Percentiles rank a stretch among this genome's conserved stretches.
Evolutionary conservation across 2,888 invertebrate species (phyloP).

Genomic region (Molorchus minor): DNA sequence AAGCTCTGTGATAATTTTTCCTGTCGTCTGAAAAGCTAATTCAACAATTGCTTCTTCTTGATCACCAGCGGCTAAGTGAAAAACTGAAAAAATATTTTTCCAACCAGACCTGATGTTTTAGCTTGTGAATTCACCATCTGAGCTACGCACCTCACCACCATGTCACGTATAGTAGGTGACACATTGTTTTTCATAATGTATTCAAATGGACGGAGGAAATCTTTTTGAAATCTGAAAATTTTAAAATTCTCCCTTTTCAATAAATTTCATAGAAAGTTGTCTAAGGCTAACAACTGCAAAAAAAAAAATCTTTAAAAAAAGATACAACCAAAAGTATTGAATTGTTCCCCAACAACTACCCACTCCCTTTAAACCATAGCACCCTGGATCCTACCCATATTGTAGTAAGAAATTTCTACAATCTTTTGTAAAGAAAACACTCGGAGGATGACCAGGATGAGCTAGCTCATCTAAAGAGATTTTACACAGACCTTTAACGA

Average conservation of each 20-base stretch:
- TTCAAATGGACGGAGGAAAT: constrained; percentile 98
- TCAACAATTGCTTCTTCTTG: constrained; percentile 95
- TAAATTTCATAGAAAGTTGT: constrained; percentile 98
- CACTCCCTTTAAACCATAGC: too few relatives aligned
- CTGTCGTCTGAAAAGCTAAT: constrained; percentile 96
- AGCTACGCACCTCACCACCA: constrained; percentile 96
- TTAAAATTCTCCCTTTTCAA: constrained; percentile 98
- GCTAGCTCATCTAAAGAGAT: constrained; percentile 93
- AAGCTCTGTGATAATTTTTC: constrained; percentile 92
- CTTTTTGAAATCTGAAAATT: constrained; percentile 99
- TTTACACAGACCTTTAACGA: constrained; percentile 96
- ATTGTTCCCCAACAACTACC: constrained; percentile 97
- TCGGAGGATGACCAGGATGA: constrained; percentile 85
- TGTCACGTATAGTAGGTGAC: constrained; percentile 93
- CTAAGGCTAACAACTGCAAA: constrained; percentile 97
- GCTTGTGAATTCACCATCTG: constrained; percentile 96
- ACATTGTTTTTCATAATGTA: constrained; percentile 98
- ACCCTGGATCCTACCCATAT: constrained; percentile 99
- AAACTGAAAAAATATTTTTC: constrained; percentile 99
- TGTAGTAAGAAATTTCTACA: constrained; percentile 99
- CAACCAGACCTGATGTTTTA: constrained; percentile 97
- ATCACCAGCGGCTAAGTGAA: constrained; percentile 96
- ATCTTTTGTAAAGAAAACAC: constrained; percentile 99
- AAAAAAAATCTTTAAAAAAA: constrained; percentile 95
- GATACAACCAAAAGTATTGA: constrained; percentile 95